These are phyloP conservation scores for Strigops habroptila DNA, from an alignment of 2,113 vertebrate species.

Conservation along the genomic window DNA sequence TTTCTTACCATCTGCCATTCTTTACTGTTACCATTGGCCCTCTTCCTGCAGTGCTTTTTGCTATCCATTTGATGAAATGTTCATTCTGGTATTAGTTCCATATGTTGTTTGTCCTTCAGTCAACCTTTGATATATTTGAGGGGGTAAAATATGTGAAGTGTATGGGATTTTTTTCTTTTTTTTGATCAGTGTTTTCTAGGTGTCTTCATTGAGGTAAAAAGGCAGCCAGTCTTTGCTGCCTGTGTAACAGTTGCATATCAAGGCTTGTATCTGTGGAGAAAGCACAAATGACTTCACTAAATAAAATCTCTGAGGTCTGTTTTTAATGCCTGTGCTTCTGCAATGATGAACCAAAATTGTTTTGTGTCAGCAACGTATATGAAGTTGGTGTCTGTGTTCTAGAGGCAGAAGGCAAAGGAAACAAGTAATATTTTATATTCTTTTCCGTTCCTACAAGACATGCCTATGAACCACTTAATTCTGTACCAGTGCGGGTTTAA, in stretches of 20 bases:
- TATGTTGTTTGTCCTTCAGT: background rate
- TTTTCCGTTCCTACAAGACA: background rate
- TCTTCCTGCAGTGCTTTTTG: background rate
- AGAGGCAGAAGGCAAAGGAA: background rate
- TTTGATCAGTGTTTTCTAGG: background rate
- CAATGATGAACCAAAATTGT: background rate
- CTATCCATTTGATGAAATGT: background rate
- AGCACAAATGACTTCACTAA: background rate
- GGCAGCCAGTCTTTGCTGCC: background rate
- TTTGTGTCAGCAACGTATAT: background rate
- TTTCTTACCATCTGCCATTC: background rate
- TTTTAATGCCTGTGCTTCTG: constrained; percentile 12
- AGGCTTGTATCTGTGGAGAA: background rate
- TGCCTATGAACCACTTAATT: background rate
- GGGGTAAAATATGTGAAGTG: background rate
- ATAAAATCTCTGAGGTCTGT: background rate
- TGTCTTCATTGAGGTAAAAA: background rate
- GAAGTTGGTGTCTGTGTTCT: background rate
- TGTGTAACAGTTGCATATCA: background rate
- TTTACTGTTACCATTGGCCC: background rate
- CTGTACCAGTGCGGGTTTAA: background rate
- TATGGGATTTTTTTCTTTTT: too few species aligned
- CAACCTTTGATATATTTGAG: background rate
- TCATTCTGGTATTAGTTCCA: background rate
- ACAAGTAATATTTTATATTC: background rate